A percentile compares a stretch with the other conserved stretches of the same genome.
phyloP scores from a whole-genome alignment of 1,140 invertebrate genomes.

The Heliconius hermathena region DNA sequence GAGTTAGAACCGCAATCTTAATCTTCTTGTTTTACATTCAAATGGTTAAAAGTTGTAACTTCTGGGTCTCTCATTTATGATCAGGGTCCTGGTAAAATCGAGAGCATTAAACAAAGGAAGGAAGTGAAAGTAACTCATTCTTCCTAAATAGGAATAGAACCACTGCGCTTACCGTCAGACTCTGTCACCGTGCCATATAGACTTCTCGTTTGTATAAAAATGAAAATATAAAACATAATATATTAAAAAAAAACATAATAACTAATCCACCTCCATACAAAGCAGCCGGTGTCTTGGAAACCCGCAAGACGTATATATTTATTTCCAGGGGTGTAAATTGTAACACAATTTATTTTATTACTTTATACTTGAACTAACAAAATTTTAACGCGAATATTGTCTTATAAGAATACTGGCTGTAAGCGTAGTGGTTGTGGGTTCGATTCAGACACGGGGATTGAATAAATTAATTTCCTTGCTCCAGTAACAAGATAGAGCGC shows the following conservation, averaged over 20 bases:
- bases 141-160: too few species aligned
- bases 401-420: not conserved
- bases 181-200: too few species aligned
- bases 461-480: too few species aligned
- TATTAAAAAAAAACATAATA: not conserved
- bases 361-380: constrained; percentile 16
- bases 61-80: too few species aligned
- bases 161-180: too few species aligned
- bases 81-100: too few species aligned
- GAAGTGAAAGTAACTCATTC: too few species aligned
- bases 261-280: constrained; percentile 41
- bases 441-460: too few species aligned
- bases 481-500: not conserved
- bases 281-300: constrained; percentile 43
- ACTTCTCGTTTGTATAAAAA: not conserved
- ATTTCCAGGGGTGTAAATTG: constrained; percentile 49
- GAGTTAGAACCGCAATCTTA: too few species aligned
- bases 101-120: too few species aligned
- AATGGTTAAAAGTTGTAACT: too few species aligned
- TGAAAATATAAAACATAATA: not conserved
- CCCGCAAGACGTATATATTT: constrained; percentile 53
- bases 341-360: constrained; percentile 34
- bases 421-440: not conserved
- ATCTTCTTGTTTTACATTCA: too few species aligned
- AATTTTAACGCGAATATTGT: constrained; percentile 10